A percentile compares a stretch with the other conserved stretches of the same genome.
Conservation (phyloP, 2,113 vertebrate genomes). For the Cebus imitator region DNA sequence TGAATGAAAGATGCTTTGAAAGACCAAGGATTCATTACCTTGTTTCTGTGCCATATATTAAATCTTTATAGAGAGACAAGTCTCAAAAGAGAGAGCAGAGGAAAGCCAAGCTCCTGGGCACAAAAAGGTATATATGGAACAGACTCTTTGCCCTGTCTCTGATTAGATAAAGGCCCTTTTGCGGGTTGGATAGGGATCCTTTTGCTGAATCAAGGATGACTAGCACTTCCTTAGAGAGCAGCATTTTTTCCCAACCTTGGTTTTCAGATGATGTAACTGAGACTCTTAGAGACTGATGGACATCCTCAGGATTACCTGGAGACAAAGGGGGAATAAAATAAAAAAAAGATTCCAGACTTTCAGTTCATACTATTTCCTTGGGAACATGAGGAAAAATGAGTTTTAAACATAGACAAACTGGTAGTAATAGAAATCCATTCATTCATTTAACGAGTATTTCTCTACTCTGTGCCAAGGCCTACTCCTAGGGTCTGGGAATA, state of each 20-base stretch:
- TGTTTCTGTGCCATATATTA: background rate
- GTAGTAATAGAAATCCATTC: background rate
- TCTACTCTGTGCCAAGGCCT: background rate
- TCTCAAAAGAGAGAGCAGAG: background rate
- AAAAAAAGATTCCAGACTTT: background rate
- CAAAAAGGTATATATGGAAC: background rate
- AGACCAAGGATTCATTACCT: background rate
- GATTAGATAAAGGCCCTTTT: background rate
- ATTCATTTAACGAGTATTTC: background rate
- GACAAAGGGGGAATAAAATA: background rate
- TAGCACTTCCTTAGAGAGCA: background rate
- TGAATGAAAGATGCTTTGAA: slow-evolving; percentile 16
- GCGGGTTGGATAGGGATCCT: background rate
- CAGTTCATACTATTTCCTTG: background rate
- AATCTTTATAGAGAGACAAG: slow-evolving; percentile 22
- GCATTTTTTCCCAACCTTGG: accelerated
- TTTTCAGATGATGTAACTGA: background rate
- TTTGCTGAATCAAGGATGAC: background rate
- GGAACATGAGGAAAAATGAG: background rate
- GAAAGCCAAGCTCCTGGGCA: background rate
- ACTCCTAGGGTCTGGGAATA: background rate
- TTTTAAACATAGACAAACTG: background rate
- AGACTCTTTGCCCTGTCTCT: background rate
- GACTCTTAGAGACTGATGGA: background rate
- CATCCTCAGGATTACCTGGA: background rate